phyloP scores from a whole-genome alignment of 2,113 vertebrate species.

The Crotophaga sulcirostris region DNA sequence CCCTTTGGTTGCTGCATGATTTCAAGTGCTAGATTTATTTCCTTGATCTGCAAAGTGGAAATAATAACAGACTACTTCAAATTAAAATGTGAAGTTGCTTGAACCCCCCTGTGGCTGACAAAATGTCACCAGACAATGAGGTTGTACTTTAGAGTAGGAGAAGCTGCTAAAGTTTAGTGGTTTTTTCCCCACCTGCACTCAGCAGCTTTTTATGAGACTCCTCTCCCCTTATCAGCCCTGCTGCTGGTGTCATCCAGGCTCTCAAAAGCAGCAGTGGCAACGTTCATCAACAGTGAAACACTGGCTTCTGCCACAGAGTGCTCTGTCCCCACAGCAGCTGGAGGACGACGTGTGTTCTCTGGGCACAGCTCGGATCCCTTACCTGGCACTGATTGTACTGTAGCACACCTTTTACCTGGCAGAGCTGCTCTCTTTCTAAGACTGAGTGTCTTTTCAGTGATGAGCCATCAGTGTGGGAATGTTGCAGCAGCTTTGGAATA shows the following conservation, averaged over 20 bases:
- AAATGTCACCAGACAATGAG: background rate
- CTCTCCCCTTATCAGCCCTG: background rate
- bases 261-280: background rate
- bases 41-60: background rate
- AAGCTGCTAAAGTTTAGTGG: background rate
- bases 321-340: background rate
- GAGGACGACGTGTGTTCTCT: background rate
- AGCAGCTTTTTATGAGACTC: rapidly evolving
- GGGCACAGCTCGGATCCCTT: background rate
- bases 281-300: background rate
- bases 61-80: background rate
- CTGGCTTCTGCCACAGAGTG: rapidly evolving
- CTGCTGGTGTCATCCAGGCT: background rate
- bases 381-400: background rate
- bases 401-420: background rate
- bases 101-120: background rate
- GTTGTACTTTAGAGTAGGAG: background rate
- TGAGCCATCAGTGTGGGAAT: background rate
- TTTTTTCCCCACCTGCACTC: background rate
- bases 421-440: background rate
- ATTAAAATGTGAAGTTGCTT: background rate
- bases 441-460: no score
- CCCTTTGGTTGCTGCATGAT: background rate
- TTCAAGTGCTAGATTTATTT: background rate
- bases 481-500: background rate